Evolutionary conservation across 2,888 invertebrate species (phyloP).

Genomic region (Cremastinae sp.): DNA sequence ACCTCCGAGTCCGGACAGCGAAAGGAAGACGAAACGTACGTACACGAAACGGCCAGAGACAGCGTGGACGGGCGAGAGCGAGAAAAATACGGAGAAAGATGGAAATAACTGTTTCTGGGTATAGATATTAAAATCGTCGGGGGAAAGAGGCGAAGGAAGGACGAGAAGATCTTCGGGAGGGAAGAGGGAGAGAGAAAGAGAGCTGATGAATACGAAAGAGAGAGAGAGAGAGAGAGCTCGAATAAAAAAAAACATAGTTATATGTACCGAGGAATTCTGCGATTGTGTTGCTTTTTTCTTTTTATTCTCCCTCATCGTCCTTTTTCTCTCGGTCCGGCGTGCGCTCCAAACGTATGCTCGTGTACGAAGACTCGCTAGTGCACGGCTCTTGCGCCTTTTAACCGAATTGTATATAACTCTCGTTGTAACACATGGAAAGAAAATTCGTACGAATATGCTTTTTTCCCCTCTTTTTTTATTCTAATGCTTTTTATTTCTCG

Average conservation of each 20-base stretch:
- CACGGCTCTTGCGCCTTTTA: constrained; percentile 19
- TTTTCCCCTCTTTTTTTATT: not conserved
- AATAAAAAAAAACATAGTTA: constrained; percentile 33
- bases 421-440: not conserved
- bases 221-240: constrained; percentile 11
- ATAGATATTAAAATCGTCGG: constrained; percentile 16
- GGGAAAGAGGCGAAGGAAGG: constrained; percentile 11
- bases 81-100: constrained; percentile 36
- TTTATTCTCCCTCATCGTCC: constrained; percentile 2
- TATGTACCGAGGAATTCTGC: constrained; percentile 20
- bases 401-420: constrained; percentile 10
- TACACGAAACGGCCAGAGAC: too few relatives aligned
- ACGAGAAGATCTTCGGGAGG: too few relatives aligned
- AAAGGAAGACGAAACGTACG: constrained; percentile 56
- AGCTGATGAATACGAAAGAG: not conserved
- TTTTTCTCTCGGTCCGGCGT: constrained; percentile 15
- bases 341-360: constrained; percentile 30
- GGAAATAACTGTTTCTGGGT: constrained; percentile 32
- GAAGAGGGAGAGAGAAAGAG: constrained; percentile 17
- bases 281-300: constrained; percentile 29
- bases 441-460: constrained; percentile 12
- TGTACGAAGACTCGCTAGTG: not conserved
- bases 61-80: too few relatives aligned
- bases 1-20: constrained; percentile 25
- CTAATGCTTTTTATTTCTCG: too few relatives aligned